Conservation (phyloP, 2,888 invertebrate species). For the Philonicus albiceps region DNA sequence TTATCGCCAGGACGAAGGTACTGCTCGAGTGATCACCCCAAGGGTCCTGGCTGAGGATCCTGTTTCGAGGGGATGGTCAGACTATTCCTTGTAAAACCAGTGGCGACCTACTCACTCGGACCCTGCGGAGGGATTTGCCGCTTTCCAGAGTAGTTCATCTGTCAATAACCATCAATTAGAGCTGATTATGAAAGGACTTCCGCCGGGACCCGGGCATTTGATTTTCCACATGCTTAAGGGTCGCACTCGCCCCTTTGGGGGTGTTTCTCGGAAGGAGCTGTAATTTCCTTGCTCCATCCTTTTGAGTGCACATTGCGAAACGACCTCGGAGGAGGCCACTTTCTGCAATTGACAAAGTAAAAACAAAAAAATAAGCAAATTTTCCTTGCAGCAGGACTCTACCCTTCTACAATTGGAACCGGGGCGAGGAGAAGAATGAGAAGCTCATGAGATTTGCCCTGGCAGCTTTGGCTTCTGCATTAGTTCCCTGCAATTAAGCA, state of each 20-base stretch:
- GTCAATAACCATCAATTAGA: slow-evolving; percentile 43
- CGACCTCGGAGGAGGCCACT: neutral
- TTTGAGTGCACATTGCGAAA: neutral
- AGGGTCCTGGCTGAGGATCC: neutral
- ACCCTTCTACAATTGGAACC: neutral
- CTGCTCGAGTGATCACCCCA: slow-evolving; percentile 8
- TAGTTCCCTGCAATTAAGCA: slow-evolving; percentile 39
- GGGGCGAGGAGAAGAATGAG: neutral
- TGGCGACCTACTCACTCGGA: neutral
- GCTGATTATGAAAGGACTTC: slow-evolving; percentile 10
- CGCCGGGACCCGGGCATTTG: neutral
- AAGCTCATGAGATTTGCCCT: neutral
- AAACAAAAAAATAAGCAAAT: neutral
- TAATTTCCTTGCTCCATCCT: neutral
- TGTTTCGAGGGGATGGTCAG: neutral
- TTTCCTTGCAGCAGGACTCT: neutral
- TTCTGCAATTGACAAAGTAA: neutral
- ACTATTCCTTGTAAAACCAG: neutral
- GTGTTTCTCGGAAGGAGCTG: neutral
- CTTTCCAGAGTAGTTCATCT: slow-evolving; percentile 17
- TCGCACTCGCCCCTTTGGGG: neutral
- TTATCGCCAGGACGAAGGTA: slow-evolving; percentile 9
- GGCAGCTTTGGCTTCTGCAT: neutral
- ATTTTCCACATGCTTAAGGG: neutral
- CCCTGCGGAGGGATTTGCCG: neutral